Base-by-base conservation (phyloP, 1,140 invertebrate species). In the Drosophila erecta region DNA sequence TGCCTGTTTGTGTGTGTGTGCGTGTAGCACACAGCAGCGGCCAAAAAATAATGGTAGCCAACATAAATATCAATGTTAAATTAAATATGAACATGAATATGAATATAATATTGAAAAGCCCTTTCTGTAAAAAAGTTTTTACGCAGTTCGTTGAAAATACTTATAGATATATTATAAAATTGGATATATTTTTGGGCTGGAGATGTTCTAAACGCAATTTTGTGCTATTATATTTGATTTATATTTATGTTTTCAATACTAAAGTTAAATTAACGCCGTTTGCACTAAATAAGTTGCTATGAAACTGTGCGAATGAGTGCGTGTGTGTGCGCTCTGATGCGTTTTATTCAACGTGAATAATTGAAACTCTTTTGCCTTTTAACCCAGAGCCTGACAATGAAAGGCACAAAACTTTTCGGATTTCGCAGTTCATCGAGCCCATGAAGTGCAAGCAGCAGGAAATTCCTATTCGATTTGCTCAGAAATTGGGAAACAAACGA, bases 331-430 rank as follows among this genome's bases (percentile, higher is more conserved):
- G 37, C 77, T 67, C 24, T 35, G 44, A 50, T 85, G 81, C 81
- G 85, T 77, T 86, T 85, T 80, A 74, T 77, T 81, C 71, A 81
- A 77, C 55, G 59, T 86, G 76, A 81, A 87, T 86, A 87, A 86
- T 79, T 86, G 50, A 81, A 81, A 59, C 35, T 43, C 47, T 61
- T 61, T 69, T 61, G 58, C 43, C 41, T 22, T 38, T 30, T 20
- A n/a, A 46, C 35, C 17, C 17, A 7, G 10, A 20, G 61, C 33
- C 62, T 66, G 62, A 8, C 43, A 38, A 24, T 66, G 62, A 64
- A 41, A 17, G 43, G n/a, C 27, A 20, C 1, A 17, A 30, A 64
- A 44, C 37, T 64, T 49, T 37, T 20, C 17, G 35, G 33, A 49
- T 66, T 50, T 66, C 14, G 24, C 62, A 66, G 43, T 50, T 66